A percentile compares a stretch with the other conserved stretches of the same genome.
Conservation (phyloP, 2,888 invertebrate species). For the Melipona bicolor region DNA sequence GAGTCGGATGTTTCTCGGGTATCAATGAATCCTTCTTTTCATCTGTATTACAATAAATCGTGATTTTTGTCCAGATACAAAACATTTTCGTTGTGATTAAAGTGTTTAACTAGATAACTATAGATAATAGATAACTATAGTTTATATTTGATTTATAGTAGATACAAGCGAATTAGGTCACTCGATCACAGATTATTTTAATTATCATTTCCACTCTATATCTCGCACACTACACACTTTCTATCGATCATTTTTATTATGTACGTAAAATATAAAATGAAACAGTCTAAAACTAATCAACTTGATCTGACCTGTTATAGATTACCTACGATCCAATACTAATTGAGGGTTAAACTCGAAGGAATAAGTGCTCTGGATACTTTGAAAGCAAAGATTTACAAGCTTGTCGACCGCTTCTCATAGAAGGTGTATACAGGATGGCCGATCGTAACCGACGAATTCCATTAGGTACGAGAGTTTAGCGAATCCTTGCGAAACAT, state of each 20-base stretch:
- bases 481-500: conserved; percentile 43
- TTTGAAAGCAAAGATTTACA: neutral
- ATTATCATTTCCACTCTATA: neutral
- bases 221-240: neutral
- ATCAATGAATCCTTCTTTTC: conserved; percentile 57
- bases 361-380: neutral
- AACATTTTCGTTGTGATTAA: neutral
- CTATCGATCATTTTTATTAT: neutral
- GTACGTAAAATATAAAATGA: neutral
- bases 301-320: neutral
- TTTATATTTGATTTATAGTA: neutral
- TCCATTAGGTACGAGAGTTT: conserved; percentile 50
- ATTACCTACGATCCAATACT: conserved; percentile 3
- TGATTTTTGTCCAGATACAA: conserved; percentile 14
- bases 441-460: conserved; percentile 19
- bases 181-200: neutral
- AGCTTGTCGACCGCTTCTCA: neutral
- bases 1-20: conserved; percentile 64
- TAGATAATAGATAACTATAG: neutral
- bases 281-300: neutral
- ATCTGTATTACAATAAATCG: conserved; percentile 21
- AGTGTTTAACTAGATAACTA: neutral
- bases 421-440: neutral
- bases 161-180: neutral
- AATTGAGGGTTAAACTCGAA: neutral